Conservation (phyloP, 2,888 invertebrate genomes). For the Saturnia japonica region DNA sequence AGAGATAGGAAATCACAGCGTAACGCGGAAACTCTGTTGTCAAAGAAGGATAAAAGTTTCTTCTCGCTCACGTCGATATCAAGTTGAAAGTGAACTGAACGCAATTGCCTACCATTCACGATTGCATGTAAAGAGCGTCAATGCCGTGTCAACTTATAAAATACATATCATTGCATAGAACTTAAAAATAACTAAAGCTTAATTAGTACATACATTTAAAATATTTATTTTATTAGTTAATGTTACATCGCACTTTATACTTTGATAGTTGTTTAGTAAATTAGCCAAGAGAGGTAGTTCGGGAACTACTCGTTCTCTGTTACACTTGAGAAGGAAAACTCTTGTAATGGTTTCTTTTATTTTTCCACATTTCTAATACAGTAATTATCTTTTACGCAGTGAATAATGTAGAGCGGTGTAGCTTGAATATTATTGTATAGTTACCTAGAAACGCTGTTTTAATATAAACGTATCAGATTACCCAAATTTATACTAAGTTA, state of each 20-base stretch:
- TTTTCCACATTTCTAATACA: not conserved
- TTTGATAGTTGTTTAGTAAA: not conserved
- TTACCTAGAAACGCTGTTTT: not conserved
- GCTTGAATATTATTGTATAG: not conserved
- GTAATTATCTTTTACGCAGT: not conserved
- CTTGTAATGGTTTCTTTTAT: constrained; percentile 22
- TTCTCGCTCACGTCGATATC: too few relatives aligned
- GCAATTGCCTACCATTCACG: too few relatives aligned
- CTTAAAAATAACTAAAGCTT: not conserved
- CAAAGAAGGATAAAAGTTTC: too few relatives aligned
- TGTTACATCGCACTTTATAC: not conserved
- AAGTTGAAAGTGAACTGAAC: too few relatives aligned
- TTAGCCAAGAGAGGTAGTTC: not conserved
- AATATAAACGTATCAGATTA: constrained; percentile 7
- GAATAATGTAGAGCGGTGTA: not conserved
- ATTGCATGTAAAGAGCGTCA: too few relatives aligned
- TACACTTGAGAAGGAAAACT: not conserved
- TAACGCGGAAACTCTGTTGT: too few relatives aligned
- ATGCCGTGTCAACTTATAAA: too few relatives aligned
- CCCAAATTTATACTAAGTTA: not conserved
- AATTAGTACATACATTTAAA: not conserved
- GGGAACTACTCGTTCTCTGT: not conserved
- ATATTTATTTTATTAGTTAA: not conserved
- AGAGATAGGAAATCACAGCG: too few relatives aligned
- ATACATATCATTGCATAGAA: too few relatives aligned